Percentiles rank a stretch among this genome's conserved stretches.
These are phyloP conservation scores for Hyposoter didymator DNA, from an alignment of 2,888 invertebrate species.

Conservation along the genomic window DNA sequence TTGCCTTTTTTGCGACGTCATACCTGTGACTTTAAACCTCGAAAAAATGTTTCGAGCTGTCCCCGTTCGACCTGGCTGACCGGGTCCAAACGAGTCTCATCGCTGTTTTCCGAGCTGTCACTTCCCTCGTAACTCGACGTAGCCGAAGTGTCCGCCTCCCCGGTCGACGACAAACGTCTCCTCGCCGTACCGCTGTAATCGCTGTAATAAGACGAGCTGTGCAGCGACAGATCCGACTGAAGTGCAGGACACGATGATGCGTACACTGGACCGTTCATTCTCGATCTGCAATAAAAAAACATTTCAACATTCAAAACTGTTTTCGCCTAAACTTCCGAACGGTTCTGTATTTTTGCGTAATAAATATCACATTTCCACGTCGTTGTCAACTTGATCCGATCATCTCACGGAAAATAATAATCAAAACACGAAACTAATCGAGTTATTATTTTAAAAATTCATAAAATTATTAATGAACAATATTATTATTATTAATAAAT, in stretches of 20 bases:
- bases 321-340: background rate
- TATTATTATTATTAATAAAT: no score
- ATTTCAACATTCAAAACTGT: background rate
- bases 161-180: constrained; percentile 86
- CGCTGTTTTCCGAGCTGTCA: constrained; percentile 85
- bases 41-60: constrained; percentile 90
- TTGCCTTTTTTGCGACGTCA: constrained; percentile 36
- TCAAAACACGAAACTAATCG: background rate
- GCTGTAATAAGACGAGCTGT: constrained; percentile 80
- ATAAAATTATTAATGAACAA: background rate
- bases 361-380: background rate
- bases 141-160: constrained; percentile 85
- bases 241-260: constrained; percentile 79
- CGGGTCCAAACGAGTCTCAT: constrained; percentile 84
- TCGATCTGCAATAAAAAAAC: constrained; percentile 54
- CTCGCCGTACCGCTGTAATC: constrained; percentile 81
- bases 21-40: constrained; percentile 91
- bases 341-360: background rate
- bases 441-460: no score
- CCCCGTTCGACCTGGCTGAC: constrained; percentile 88
- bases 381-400: no score
- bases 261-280: constrained; percentile 79
- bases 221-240: constrained; percentile 79
- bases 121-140: constrained; percentile 86
- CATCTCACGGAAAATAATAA: background rate